Evolutionary conservation across 2,888 invertebrate genomes (phyloP), one percentile per base, ranked within the genome.

Genomic region (Drosophila greeni): DNA sequence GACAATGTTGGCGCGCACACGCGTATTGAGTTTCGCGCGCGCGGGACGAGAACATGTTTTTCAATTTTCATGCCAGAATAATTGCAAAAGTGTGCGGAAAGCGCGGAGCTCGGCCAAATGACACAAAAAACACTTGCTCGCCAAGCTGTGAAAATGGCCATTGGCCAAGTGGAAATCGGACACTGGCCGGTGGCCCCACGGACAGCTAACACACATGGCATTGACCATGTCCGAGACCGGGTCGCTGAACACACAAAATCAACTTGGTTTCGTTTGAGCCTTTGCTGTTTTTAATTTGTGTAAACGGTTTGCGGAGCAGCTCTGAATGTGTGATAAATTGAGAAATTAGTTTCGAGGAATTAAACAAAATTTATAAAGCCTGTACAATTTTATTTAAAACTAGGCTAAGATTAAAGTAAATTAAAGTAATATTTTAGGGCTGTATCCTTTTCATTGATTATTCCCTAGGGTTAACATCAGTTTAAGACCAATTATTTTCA

Each of bases 21-120:
- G 84, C 84, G 68, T 76, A 84, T 82, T 84, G 75, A 56, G 74
- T 82, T 82, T 76, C 81, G 47, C 47, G 47, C 47, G 37, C 36
- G 48, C 69, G 53, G 16, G 42, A 42, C 72, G 45, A 75, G 81
- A 82, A 82, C 83, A 82, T 80, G 85, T 76, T 82, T 82, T 65
- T 52, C 61, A 61, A 73, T 82, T 82, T 80, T 84, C 81, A 82
- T 82, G 85, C 77, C 72, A 82, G 83, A 82, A 82, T 84, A 70
- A 80, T 72, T 80, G 74, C 65, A 65, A 71, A 68, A n/a, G n/a
- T 75, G 73, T 56, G 74, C 77, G 74, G 82, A 74, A 82, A 81
- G 83, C 36, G 29, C 58, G 66, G 67, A 66, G 31, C 69, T 45
- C 55, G 47, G 56, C 52, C 33, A 56, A 45, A 72, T 43, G 45